Evolutionary conservation across 2,888 invertebrate species (phyloP), one percentile per base, ranked within the genome.

Genomic region (Drosophila sordidula): DNA sequence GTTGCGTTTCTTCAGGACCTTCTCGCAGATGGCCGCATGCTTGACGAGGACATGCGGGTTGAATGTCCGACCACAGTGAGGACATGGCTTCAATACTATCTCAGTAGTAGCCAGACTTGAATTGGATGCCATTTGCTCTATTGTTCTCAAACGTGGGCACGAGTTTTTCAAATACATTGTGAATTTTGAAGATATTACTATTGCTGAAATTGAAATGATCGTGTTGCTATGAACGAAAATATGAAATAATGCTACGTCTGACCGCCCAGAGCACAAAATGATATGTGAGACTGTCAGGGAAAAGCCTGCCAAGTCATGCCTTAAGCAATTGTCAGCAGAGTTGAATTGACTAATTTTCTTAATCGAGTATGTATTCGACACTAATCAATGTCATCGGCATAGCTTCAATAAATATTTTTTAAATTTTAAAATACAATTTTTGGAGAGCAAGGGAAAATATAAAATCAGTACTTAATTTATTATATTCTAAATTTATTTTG

Each of bases 51-150:
- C 44, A 1, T 0, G 0, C 8, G 34, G 34, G 6, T 6, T 8
- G 34, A 54, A 54, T 1, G 54, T 54, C 22, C 54, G 54, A 5
- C 12, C 34, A 16, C 54, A 54, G 14, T 54, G 34, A 0, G 34
- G 44, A 11, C 54, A 54, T 0, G 14, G 6, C 34, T 29, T 9
- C 16, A 32, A 11, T 6, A 4, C 14, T 14, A 25, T 1, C 8
- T 25, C 34, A 5, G 1, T 8, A 5, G 1, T 5, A 0, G 18
- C 1, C 3, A 4, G 5, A 1, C 6, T 16, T 6, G 4, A n/a
- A n/a, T n/a, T 11, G 4, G 41, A 32, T 32, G 41, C 6, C 52
- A 52, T 52, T 6, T 18, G 34, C 9, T 0, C 4, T 34, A n/a
- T 49, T 22, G 5, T 6, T 47, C 34, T n/a, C 4, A 18, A 9